Evolutionary conservation across 53 echinoderm and acorn worm genomes (phyloP), one percentile per base, ranked within the genome.

Genomic region (Astropecten irregularis): DNA sequence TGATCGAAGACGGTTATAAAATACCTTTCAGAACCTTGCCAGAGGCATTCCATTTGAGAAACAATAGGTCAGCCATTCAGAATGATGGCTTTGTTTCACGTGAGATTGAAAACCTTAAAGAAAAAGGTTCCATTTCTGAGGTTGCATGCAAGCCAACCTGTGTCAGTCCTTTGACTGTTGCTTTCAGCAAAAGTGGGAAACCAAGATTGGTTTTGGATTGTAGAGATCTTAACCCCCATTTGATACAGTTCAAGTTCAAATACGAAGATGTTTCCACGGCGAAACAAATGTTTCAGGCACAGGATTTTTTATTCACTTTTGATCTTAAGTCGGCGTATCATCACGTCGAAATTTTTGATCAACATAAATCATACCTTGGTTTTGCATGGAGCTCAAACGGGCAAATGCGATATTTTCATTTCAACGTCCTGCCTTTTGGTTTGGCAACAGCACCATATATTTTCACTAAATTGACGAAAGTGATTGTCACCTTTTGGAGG

Each of bases 321-420:
- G 77, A 89, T 34, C 34, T 89, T 9, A 89, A 89, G 26, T 67
- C 68, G 3, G 89, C 76, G 1, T 89, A 89, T 66, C 84, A 79
- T 79, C 87, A 89, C 39, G 52, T 89, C 35, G 68, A 89, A 13
- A 84, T 89, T 38, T 89, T 47, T 84, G 9, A 26, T 5, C 76
- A 64, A 15, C 89, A 89, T 61, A 73, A 26, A 16, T 76, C 61
- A 11, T 84, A 47, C 52, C 49, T 84, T 7, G 68, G 84, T 21
- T 89, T 84, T 84, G 13, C 60, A 31, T 88, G 88, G 88, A 50
- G 69, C 4, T 9, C 29, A 5, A 39, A 42, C 6, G 42, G 11
- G 6, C 42, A 22, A 15, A 37, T 31, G 23, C 2, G 2, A 10
- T 84, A 36, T 38, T 77, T 32, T 10, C 19, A 52, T 15, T 71